phyloP scores from a whole-genome alignment of 2,888 invertebrate species.

The Lampropteryx suffumata region DNA sequence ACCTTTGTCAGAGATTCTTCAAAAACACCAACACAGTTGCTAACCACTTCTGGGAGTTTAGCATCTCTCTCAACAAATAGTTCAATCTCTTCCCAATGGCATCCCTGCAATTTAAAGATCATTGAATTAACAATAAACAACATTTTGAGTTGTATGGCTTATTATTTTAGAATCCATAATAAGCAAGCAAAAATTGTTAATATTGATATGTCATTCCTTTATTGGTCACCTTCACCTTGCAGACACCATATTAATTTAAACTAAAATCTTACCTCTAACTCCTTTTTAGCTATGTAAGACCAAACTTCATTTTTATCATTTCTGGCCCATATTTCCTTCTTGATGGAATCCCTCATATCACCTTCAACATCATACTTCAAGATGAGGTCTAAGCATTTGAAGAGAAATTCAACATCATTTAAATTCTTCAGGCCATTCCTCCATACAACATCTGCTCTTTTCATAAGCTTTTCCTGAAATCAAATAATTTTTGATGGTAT shows the following conservation, averaged over 20 bases:
- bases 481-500: too few relatives aligned
- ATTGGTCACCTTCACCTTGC: too few relatives aligned
- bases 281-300: constrained; percentile 68
- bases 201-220: too few relatives aligned
- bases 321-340: constrained; percentile 65
- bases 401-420: constrained; percentile 80
- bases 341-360: constrained; percentile 70
- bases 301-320: constrained; percentile 62
- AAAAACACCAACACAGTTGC: constrained; percentile 63
- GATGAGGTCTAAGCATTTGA: constrained; percentile 83
- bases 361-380: constrained; percentile 83
- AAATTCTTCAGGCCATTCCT: constrained; percentile 83
- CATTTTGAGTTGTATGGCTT: too few relatives aligned
- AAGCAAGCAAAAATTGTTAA: too few relatives aligned
- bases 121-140: too few relatives aligned
- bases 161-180: too few relatives aligned
- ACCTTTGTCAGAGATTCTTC: constrained; percentile 69
- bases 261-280: constrained; percentile 65
- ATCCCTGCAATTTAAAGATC: constrained; percentile 51
- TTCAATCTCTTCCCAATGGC: constrained; percentile 68
- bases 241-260: too few relatives aligned
- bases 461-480: constrained; percentile 69
- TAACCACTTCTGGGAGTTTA: constrained; percentile 54
- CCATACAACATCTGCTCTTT: constrained; percentile 84
- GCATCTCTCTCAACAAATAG: constrained; percentile 55